Percentiles rank a stretch among this genome's conserved stretches.
These are phyloP conservation scores for Hemistola chrysoprasaria DNA, from an alignment of 2,888 invertebrate genomes.

Conservation along the genomic window DNA sequence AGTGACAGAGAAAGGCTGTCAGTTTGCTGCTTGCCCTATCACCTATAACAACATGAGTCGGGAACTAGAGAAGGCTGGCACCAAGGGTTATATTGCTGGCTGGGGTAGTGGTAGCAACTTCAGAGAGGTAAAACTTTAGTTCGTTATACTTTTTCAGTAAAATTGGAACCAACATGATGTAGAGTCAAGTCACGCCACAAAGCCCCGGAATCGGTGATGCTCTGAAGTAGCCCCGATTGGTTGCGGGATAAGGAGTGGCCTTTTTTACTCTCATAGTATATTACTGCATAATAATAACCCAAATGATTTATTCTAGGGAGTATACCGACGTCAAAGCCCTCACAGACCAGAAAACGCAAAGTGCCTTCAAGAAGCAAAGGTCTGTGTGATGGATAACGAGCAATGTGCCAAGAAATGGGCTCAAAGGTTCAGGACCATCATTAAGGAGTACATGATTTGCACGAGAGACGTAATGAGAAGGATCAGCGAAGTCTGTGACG, in stretches of 20 bases:
- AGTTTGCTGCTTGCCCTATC: constrained; percentile 56
- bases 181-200: no score
- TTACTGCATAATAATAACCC: no score
- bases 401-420: constrained; percentile 74
- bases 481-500: constrained; percentile 69
- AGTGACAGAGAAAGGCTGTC: constrained; percentile 59
- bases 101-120: constrained; percentile 75
- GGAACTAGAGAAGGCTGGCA: constrained; percentile 67
- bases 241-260: no score
- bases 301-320: constrained; percentile 48
- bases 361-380: constrained; percentile 70
- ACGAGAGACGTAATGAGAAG: constrained; percentile 72
- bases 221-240: no score
- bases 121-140: constrained; percentile 64
- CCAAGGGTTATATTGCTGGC: constrained; percentile 67
- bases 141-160: no score
- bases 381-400: constrained; percentile 74
- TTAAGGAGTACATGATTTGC: constrained; percentile 73
- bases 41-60: constrained; percentile 67
- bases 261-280: neutral
- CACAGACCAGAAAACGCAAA: constrained; percentile 61
- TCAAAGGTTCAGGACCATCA: constrained; percentile 61
- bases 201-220: no score
- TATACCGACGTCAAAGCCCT: constrained; percentile 56
- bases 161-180: no score